Base-by-base conservation (phyloP, 2,888 invertebrate species). In the Podotricha telesiphe region DNA sequence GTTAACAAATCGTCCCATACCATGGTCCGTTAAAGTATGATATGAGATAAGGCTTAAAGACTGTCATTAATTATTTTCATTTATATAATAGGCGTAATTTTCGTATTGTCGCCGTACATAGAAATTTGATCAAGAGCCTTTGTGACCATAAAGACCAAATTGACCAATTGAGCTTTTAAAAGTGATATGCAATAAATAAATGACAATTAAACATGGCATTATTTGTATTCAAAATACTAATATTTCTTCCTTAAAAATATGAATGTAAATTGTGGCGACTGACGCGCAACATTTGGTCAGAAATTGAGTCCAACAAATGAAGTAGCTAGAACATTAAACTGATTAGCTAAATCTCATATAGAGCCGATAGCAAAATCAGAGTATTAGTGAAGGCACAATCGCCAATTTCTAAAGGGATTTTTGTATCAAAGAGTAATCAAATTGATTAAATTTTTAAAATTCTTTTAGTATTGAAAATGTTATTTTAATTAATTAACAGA, bases 281-380 rank as follows among this genome's bases (percentile, higher is more conserved):
- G n/a, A 28, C 51, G 22, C 20, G 13, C 37, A 50, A 15, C 13
- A 51, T 28, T 28, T 6, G 28, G 6, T 4, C 8, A 15, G 22
- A 22, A 1, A 37, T 37, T 1, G 37, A 11, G 42, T 42, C n/a
- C n/a, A 55, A 34, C 10, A 55, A 17, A 5, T n/a, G 15, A 53
- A 53, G 53, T 53, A 53, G 42, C 2, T 0, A 15, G 2, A 17
- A 34, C 34, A 19, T 17, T 37, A 55, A 55, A 11, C 17, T 55
- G 34, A 37, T 37, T 55, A 55, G 6, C 17, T 55, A 37, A 55
- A 55, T 55, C 55, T 55, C 19, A 55, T 37, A 55, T 5, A 55
- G 55, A 37, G 11, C 10, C 34, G 53, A 37, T 37, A 17, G 19
- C 11, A 55, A 55, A 19, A 37, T 55, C 55, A 37, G 19, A 34